A percentile compares a stretch with the other conserved stretches of the same genome.
Evolutionary conservation across 2,797 vertebrate species (phyloP).

Genomic region (Hoplostethus atlanticus): DNA sequence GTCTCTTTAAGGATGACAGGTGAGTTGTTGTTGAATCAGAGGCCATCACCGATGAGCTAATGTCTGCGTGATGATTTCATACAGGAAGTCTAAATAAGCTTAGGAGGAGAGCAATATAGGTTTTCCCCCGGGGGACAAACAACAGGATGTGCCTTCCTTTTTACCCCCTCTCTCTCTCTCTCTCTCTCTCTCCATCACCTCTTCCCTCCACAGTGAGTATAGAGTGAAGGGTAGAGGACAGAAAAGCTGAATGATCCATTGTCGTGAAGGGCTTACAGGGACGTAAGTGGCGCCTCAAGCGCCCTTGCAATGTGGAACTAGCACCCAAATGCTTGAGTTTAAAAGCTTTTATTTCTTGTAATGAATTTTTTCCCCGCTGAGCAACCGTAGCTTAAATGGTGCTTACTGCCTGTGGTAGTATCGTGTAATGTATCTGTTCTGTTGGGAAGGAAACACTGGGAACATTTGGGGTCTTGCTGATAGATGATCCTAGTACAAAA

Average conservation of each 20-base stretch:
- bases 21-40: conserved; percentile 46
- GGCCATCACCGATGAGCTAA: conserved; percentile 72
- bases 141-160: conserved; percentile 70
- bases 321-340: conserved; percentile 2
- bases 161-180: conserved; percentile 30
- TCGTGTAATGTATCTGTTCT: conserved; percentile 1
- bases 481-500: neutral
- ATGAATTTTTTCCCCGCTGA: neutral
- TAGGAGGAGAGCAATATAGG: conserved; percentile 74
- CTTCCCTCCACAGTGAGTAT: conserved; percentile 23
- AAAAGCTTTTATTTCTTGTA: conserved; percentile 7
- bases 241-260: conserved; percentile 55
- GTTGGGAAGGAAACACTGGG: neutral
- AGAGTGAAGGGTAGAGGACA: conserved; percentile 32
- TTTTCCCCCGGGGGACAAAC: conserved; percentile 62
- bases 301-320: conserved; percentile 20
- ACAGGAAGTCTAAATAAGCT: conserved; percentile 82
- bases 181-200: conserved; percentile 45
- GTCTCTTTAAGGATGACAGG: conserved; percentile 39
- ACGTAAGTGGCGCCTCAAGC: conserved; percentile 39
- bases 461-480: conserved; percentile 7
- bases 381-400: neutral
- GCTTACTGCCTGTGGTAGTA: neutral
- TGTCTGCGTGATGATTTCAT: conserved; percentile 82
- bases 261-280: conserved; percentile 35